phyloP scores from a whole-genome alignment of 2,113 vertebrate genomes.

The Cyprinodon tularosa region DNA sequence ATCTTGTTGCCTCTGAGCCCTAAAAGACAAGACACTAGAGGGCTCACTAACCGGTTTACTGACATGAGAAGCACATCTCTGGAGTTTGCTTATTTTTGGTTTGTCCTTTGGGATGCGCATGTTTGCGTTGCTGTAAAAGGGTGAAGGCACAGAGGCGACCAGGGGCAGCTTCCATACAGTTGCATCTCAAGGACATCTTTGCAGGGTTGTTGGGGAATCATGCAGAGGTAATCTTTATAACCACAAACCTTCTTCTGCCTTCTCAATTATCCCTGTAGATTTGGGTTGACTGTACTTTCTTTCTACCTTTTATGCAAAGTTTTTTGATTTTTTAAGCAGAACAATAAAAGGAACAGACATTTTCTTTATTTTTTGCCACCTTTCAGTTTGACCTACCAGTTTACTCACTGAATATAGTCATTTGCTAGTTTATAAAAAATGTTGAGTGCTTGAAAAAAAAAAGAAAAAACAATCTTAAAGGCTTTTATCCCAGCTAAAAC shows the following conservation, averaged over 20 bases:
- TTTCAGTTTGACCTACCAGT: slow-evolving; percentile 15
- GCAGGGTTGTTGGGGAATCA: slow-evolving; percentile 48
- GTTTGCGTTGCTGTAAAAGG: slow-evolving; percentile 49
- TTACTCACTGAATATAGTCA: slow-evolving; percentile 16
- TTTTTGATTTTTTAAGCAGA: neutral
- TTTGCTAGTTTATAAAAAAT: neutral
- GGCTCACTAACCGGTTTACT: slow-evolving; percentile 27
- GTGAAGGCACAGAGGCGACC: slow-evolving; percentile 39
- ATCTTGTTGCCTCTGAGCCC: slow-evolving; percentile 33
- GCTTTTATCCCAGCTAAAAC: slow-evolving; percentile 23
- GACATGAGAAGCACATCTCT: slow-evolving; percentile 21
- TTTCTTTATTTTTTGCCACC: slow-evolving; percentile 7
- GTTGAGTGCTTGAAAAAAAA: neutral
- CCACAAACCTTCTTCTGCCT: slow-evolving; percentile 23
- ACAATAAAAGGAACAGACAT: slow-evolving; percentile 5
- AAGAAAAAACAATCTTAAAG: neutral
- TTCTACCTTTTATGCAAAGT: neutral
- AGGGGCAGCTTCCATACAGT: slow-evolving; percentile 40
- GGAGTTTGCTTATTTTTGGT: slow-evolving; percentile 14
- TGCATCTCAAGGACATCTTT: slow-evolving; percentile 52
- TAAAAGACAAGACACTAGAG: slow-evolving; percentile 29
- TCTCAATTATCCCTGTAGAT: slow-evolving; percentile 38
- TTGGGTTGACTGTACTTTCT: neutral
- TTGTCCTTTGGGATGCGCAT: slow-evolving; percentile 34
- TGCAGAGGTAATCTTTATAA: slow-evolving; percentile 36